Conservation (phyloP, 2,888 invertebrate species). For the Lysandra bellargus region DNA sequence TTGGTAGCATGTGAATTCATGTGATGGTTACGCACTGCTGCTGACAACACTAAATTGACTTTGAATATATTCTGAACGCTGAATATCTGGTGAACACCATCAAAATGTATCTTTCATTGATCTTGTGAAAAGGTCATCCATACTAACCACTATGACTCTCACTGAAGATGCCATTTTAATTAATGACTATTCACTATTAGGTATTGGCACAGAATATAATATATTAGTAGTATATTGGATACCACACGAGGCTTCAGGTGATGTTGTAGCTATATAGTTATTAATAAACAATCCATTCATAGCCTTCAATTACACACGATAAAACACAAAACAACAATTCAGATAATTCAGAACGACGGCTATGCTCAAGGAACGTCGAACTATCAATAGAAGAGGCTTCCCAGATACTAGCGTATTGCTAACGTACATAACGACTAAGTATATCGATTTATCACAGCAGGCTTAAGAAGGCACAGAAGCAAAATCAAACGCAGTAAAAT, state of each 20-base stretch:
- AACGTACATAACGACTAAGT: background rate
- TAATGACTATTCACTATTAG: background rate
- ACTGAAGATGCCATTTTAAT: background rate
- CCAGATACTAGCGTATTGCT: background rate
- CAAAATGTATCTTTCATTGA: background rate
- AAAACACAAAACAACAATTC: background rate
- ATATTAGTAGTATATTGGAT: background rate
- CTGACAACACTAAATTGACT: background rate
- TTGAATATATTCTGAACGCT: background rate
- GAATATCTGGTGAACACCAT: background rate
- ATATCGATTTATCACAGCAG: conserved; percentile 10
- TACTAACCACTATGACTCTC: background rate
- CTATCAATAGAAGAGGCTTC: background rate
- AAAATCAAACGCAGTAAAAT: background rate
- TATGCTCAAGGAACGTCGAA: background rate
- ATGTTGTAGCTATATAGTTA: background rate
- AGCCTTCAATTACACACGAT: background rate
- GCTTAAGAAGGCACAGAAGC: background rate
- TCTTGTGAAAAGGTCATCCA: background rate
- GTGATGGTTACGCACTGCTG: background rate
- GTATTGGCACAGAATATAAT: no score
- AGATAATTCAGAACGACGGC: background rate
- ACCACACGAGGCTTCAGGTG: background rate
- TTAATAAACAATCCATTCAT: background rate
- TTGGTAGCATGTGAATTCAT: background rate